Percentiles rank a stretch among this genome's conserved stretches.
Evolutionary conservation across 2,113 vertebrate species (phyloP).

Genomic region (Atractosteus spatula): DNA sequence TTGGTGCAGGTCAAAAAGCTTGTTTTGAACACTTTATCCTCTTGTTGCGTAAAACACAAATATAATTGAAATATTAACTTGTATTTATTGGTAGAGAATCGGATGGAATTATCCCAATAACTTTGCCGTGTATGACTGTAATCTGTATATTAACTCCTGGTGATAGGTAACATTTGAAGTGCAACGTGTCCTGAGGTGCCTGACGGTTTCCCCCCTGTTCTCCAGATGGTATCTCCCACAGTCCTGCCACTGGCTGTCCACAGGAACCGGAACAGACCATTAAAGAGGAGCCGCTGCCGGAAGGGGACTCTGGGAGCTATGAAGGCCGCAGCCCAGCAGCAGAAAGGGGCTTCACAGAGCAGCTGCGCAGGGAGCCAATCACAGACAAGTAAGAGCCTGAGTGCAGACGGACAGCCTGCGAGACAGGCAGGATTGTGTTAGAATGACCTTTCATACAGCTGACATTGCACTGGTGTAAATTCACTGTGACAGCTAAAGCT

Average conservation of each 20-base stretch:
- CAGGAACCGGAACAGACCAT: slow-evolving; percentile 40
- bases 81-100: neutral
- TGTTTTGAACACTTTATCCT: too few relatives aligned
- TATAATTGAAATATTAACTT: slow-evolving; percentile 4
- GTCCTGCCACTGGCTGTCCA: slow-evolving; percentile 26
- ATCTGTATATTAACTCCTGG: too few relatives aligned
- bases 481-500: neutral
- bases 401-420: neutral
- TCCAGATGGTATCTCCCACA: slow-evolving; percentile 33
- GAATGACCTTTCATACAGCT: neutral
- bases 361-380: slow-evolving; percentile 59
- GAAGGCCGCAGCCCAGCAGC: slow-evolving; percentile 45
- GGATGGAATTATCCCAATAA: too few relatives aligned
- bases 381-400: slow-evolving; percentile 50
- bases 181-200: neutral
- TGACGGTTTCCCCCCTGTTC: neutral
- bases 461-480: neutral
- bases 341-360: slow-evolving; percentile 50
- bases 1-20: too few relatives aligned
- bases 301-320: slow-evolving; percentile 34
- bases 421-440: too few relatives aligned
- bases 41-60: neutral
- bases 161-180: neutral
- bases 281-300: slow-evolving; percentile 40
- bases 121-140: too few relatives aligned